phyloP scores from a whole-genome alignment of 2,797 vertebrate genomes.

The Hemibagrus guttatus region DNA sequence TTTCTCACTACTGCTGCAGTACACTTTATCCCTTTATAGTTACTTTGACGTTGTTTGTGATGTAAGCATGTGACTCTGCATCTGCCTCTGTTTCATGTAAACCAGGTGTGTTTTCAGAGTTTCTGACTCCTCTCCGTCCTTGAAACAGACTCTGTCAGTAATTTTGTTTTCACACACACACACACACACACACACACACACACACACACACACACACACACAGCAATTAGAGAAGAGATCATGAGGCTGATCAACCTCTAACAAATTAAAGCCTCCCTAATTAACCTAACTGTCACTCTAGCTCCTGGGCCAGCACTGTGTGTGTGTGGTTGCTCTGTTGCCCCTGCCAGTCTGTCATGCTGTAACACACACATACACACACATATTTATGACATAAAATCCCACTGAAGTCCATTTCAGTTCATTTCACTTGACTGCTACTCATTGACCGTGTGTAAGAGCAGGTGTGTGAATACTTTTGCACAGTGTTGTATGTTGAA shows the following conservation, averaged over 20 bases:
- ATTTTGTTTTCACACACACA: neutral
- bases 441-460: neutral
- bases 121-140: neutral
- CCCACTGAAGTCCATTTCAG: neutral
- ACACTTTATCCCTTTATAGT: no score
- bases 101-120: neutral
- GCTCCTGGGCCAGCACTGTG: neutral
- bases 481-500: neutral
- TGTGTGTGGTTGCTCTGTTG: neutral
- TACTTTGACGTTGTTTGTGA: neutral
- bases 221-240: conserved; percentile 30
- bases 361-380: neutral
- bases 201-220: conserved; percentile 31
- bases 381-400: neutral
- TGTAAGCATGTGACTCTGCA: neutral
- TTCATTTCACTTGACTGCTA: neutral
- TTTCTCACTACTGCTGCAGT: no score
- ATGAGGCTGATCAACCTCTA: conserved; percentile 60
- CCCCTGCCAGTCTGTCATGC: neutral
- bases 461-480: neutral
- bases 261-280: conserved; percentile 71
- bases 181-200: conserved; percentile 11
- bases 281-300: conserved; percentile 71
- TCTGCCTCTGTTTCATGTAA: neutral
- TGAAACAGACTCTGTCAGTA: neutral